phyloP scores from a whole-genome alignment of 2,113 vertebrate genomes.

The Odocoileus virginianus region DNA sequence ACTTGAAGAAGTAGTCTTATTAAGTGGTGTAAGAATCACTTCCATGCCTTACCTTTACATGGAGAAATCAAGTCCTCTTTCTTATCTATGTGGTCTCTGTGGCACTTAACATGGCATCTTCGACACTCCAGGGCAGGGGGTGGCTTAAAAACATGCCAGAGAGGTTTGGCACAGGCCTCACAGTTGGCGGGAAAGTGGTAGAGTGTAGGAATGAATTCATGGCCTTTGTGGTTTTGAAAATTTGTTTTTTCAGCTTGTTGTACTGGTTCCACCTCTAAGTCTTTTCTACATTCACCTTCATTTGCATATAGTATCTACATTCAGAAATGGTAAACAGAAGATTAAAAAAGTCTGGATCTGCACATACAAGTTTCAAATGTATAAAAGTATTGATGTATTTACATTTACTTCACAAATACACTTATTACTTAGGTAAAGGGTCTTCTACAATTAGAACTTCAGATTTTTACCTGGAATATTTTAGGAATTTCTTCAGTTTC shows the following conservation, averaged over 20 bases:
- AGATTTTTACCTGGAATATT: constrained; percentile 94
- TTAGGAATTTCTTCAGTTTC: constrained; percentile 98
- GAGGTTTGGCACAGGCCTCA: constrained; percentile 97
- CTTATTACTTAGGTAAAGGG: neutral
- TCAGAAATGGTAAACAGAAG: constrained; percentile 13
- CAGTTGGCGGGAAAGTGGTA: constrained; percentile 99
- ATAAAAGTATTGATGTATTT: constrained; percentile 14
- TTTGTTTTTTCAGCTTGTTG: constrained; percentile 94
- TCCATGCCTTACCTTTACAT: constrained; percentile 91
- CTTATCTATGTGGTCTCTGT: constrained; percentile 98
- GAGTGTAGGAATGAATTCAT: constrained; percentile 98
- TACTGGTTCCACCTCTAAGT: constrained; percentile 90
- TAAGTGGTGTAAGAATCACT: neutral
- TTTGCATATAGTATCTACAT: constrained; percentile 97
- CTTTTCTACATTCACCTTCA: constrained; percentile 98
- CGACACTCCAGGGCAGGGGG: constrained; percentile 96
- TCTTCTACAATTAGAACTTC: constrained; percentile 15
- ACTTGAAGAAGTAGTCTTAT: neutral
- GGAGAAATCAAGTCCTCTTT: constrained; percentile 97
- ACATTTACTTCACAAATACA: neutral
- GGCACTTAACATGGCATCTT: constrained; percentile 98
- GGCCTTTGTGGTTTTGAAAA: constrained; percentile 97
- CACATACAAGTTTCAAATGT: constrained; percentile 20
- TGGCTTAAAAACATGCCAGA: constrained; percentile 99
- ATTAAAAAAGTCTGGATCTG: constrained; percentile 18